phyloP scores from a whole-genome alignment of 2,888 invertebrate genomes.

The Aricia artaxerxes region DNA sequence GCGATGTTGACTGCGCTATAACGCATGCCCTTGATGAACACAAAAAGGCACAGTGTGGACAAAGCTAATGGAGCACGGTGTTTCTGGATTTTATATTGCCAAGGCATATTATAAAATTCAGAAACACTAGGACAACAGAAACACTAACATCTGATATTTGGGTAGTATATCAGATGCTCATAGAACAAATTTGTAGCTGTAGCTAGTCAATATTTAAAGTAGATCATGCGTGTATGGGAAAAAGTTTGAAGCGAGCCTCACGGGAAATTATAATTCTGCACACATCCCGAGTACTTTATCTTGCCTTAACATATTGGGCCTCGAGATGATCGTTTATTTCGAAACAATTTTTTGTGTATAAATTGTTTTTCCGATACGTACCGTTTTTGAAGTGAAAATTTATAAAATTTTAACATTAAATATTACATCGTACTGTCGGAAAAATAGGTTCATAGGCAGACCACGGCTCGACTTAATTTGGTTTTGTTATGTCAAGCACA shows the following conservation, averaged over 20 bases:
- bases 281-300: constrained; percentile 30
- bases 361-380: constrained; percentile 8
- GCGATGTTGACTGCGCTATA: no score
- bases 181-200: background rate
- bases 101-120: background rate
- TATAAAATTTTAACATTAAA: background rate
- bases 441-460: no score
- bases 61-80: background rate
- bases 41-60: no score
- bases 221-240: constrained; percentile 8
- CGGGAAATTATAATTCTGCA: constrained; percentile 38
- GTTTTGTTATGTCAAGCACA: no score
- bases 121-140: background rate
- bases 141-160: no score
- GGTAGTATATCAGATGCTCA: background rate
- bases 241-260: constrained; percentile 33
- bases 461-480: no score
- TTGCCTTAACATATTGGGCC: constrained; percentile 32
- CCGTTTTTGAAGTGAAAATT: background rate
- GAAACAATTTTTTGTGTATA: constrained; percentile 20
- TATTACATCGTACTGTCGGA: no score
- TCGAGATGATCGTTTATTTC: constrained; percentile 28
- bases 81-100: no score
- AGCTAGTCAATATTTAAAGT: constrained; percentile 12
- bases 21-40: no score